A percentile compares a stretch with the other conserved stretches of the same genome.
Evolutionary conservation across 2,888 invertebrate species (phyloP).

Genomic region (Congeria kusceri): DNA sequence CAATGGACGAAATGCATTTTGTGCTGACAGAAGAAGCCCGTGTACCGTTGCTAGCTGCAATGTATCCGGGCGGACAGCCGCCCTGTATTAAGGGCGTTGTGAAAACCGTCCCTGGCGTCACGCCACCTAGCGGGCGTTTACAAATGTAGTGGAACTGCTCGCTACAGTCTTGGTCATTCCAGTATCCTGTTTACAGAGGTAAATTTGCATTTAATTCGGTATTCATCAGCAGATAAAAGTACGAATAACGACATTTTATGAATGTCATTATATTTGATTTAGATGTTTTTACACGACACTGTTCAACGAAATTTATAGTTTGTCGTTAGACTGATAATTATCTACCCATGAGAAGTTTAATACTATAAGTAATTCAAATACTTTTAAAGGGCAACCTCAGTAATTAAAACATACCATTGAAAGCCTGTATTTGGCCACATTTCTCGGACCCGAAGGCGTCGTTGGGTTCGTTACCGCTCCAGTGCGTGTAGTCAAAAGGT

Average conservation of each 20-base stretch:
- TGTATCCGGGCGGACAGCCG: slow-evolving; percentile 71
- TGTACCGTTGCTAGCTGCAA: slow-evolving; percentile 51
- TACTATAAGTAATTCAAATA: too few species aligned
- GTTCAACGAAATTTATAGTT: too few species aligned
- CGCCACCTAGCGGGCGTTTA: slow-evolving; percentile 61
- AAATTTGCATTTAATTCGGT: too few species aligned
- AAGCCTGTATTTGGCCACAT: slow-evolving; percentile 69
- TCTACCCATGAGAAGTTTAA: too few species aligned
- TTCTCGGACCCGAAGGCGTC: slow-evolving; percentile 75
- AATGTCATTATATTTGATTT: too few species aligned
- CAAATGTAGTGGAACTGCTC: slow-evolving; percentile 73
- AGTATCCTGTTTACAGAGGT: slow-evolving; percentile 63
- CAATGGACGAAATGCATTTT: too few species aligned
- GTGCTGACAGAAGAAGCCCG: neutral
- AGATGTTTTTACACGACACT: too few species aligned
- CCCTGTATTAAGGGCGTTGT: slow-evolving; percentile 68
- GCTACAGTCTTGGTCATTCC: slow-evolving; percentile 80
- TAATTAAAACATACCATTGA: slow-evolving; percentile 37
- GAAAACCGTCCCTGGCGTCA: slow-evolving; percentile 29
- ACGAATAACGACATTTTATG: too few species aligned
- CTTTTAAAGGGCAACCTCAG: too few species aligned
- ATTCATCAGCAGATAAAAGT: too few species aligned
- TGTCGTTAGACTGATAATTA: too few species aligned
- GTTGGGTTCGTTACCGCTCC: slow-evolving; percentile 78
- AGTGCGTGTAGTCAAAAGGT: slow-evolving; percentile 68